Evolutionary conservation across 1,140 invertebrate genomes (phyloP), one percentile per base, ranked within the genome.

Genomic region (Trichonephila clavata): DNA sequence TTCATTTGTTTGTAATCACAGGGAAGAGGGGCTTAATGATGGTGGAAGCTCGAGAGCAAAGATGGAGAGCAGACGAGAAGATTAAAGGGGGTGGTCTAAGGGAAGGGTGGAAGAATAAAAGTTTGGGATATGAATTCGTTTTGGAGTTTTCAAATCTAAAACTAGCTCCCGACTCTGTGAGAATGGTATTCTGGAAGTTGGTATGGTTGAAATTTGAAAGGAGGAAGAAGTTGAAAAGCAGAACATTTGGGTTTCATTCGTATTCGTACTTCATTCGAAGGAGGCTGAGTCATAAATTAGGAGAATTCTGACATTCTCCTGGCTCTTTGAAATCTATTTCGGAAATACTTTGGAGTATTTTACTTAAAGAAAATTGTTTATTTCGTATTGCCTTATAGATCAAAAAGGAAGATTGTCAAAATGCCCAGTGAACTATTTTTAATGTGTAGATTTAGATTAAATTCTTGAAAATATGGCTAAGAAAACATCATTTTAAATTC

Each of bases 1-100:
- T 93, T 93, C 92, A 93, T 93, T 93, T 93, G 92, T 93, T 93
- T 93, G 92, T 93, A 93, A 93, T 93, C 92, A 86, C 86, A 32
- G 71, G 71, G 39, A 93, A 50, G 68, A 84, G 92, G 65, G 83
- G 63, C 92, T 88, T 93, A 93, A 93, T 93, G 92, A 93, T 93
- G 86, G 84, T 24, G n/a, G 86, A 84, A n/a, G 89, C 89, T 68
- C 71, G 65, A 90, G 89, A 90, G 89, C 65, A 81, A 90, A 81
- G 57, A 65, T 84, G 90, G 77, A 65, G 88, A 77, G 27, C 71
- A 80, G 39, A 21, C 57, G 59, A 83, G 43, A 92, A 86, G 81
- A 90, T 90, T 71, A 92, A 92, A 60, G 91, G 50, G 83, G 24
- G 71, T 8, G 21, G 39, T 57, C 43, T 2, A 43, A 63, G 39